Evolutionary conservation across 1,140 invertebrate species (phyloP).

Genomic region (Coptotermes formosanus): DNA sequence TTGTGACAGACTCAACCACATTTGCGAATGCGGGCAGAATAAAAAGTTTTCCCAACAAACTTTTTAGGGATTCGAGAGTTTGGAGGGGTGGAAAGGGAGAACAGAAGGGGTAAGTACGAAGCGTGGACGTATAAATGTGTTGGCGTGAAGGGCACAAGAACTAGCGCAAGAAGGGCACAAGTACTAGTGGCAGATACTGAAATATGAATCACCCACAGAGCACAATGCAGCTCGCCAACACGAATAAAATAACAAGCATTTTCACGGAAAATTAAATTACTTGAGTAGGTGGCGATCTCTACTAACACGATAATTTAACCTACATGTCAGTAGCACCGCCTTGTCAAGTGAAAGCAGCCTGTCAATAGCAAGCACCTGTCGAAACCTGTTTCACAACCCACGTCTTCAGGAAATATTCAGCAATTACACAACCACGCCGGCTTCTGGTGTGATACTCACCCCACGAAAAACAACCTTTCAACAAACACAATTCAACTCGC

Average conservation of each 20-base stretch:
- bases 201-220: background rate
- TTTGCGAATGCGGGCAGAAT: background rate
- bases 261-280: background rate
- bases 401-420: background rate
- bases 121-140: background rate
- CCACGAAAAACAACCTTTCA: background rate
- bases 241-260: background rate
- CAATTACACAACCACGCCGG: background rate
- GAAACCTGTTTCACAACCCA: background rate
- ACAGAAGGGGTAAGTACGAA: background rate
- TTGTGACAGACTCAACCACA: background rate
- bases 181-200: background rate
- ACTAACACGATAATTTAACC: background rate
- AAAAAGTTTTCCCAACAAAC: slow-evolving; percentile 8
- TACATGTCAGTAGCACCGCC: background rate
- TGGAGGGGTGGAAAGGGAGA: background rate
- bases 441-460: background rate
- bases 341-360: background rate
- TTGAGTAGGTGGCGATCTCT: background rate
- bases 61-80: background rate
- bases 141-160: background rate
- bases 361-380: background rate
- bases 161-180: background rate
- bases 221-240: too few species aligned
- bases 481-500: background rate